phyloP scores from a whole-genome alignment of 2,113 vertebrate species.

The Peromyscus leucopus region DNA sequence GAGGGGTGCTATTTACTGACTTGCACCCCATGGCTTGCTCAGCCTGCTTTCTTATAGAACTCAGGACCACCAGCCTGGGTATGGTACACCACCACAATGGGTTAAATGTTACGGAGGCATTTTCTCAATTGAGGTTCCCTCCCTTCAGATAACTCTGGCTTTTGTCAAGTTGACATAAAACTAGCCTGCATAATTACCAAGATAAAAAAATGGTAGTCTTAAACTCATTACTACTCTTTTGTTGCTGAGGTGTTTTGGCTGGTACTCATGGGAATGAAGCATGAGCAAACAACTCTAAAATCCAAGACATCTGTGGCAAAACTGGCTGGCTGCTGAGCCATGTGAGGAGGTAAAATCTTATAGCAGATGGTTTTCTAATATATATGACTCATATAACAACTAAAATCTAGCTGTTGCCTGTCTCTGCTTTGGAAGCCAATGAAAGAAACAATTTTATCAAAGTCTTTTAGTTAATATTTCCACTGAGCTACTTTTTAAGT shows the following conservation, averaged over 20 bases:
- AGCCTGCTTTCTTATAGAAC: not conserved
- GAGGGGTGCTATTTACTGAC: not conserved
- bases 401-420: not conserved
- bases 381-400: not conserved
- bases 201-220: not conserved
- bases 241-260: not conserved
- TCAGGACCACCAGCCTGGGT: not conserved
- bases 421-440: not conserved
- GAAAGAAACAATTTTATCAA: not conserved
- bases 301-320: not conserved
- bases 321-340: not conserved
- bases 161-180: not conserved
- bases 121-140: not conserved
- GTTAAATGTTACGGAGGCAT: not conserved
- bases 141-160: not conserved
- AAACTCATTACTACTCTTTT: not conserved
- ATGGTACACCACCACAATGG: not conserved
- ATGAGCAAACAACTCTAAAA: not conserved
- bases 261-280: not conserved
- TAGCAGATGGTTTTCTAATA: constrained; percentile 1
- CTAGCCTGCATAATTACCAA: not conserved
- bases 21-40: not conserved
- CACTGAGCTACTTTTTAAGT: not conserved
- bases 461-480: constrained; percentile 21
- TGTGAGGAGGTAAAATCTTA: not conserved